phyloP scores from a whole-genome alignment of 2,113 vertebrate genomes.

The Aldabrachelys gigantea region DNA sequence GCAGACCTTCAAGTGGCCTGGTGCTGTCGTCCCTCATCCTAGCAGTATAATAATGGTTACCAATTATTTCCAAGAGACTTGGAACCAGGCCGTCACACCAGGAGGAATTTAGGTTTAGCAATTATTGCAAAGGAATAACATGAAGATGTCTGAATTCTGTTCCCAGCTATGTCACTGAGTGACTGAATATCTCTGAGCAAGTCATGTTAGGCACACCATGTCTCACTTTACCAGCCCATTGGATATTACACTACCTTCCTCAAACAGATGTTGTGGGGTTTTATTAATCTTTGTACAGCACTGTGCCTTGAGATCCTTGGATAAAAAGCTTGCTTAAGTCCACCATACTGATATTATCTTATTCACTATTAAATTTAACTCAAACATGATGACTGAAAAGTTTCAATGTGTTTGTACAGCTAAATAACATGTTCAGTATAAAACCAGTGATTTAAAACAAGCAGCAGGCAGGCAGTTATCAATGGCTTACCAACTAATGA shows the following conservation, averaged over 20 bases:
- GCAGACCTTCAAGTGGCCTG: constrained; percentile 72
- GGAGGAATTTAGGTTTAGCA: neutral
- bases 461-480: rapidly evolving
- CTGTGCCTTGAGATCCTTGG: neutral
- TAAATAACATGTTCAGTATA: neutral
- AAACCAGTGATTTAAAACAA: neutral
- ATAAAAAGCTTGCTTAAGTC: neutral
- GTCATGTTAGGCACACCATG: rapidly evolving
- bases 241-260: neutral
- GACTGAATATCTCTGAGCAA: neutral
- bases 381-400: neutral
- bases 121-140: neutral
- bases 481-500: constrained; percentile 84
- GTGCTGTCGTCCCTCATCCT: constrained; percentile 89
- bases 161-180: neutral
- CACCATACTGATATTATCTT: rapidly evolving
- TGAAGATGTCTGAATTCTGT: neutral
- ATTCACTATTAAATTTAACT: neutral
- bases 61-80: neutral
- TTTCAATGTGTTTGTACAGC: rapidly evolving
- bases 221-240: neutral
- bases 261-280: neutral
- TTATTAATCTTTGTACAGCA: neutral
- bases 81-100: neutral
- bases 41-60: neutral